phyloP scores from a whole-genome alignment of 2,797 vertebrate species.

The Acrocephalus scirpaceus region DNA sequence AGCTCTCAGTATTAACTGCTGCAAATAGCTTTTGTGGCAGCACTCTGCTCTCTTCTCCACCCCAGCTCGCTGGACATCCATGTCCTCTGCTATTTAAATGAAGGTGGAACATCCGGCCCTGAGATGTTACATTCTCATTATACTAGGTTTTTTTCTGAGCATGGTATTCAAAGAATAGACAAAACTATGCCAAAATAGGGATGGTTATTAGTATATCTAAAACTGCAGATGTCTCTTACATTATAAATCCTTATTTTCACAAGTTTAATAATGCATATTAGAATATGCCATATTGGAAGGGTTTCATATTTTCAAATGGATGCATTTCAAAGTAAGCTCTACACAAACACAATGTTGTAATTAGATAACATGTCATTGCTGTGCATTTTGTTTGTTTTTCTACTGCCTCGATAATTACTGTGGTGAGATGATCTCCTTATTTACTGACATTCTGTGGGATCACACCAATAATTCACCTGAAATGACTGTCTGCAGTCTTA shows the following conservation, averaged over 20 bases:
- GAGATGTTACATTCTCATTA: not conserved
- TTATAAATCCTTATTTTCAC: not conserved
- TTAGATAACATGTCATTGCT: not conserved
- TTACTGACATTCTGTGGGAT: slow-evolving; percentile 17
- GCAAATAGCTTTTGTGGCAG: not conserved
- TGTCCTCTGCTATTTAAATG: not conserved
- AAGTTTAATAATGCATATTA: not conserved
- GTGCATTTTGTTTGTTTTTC: not conserved
- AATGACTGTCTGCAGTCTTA: not conserved
- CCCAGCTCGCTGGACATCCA: fast-evolving
- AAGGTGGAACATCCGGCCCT: not conserved
- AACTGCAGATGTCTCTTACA: not conserved
- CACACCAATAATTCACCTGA: slow-evolving; percentile 30
- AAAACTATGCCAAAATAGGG: not conserved
- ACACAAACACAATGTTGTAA: not conserved
- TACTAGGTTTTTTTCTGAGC: not conserved
- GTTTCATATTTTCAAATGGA: not conserved
- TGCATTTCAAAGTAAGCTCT: not conserved
- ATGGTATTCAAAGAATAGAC: not conserved
- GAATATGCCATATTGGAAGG: not conserved
- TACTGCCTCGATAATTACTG: not conserved
- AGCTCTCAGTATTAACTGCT: not conserved
- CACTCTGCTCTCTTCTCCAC: not conserved
- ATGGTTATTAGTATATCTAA: not conserved
- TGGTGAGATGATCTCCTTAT: not conserved